phyloP scores from a whole-genome alignment of 2,113 vertebrate species.

The Corvus hawaiiensis region DNA sequence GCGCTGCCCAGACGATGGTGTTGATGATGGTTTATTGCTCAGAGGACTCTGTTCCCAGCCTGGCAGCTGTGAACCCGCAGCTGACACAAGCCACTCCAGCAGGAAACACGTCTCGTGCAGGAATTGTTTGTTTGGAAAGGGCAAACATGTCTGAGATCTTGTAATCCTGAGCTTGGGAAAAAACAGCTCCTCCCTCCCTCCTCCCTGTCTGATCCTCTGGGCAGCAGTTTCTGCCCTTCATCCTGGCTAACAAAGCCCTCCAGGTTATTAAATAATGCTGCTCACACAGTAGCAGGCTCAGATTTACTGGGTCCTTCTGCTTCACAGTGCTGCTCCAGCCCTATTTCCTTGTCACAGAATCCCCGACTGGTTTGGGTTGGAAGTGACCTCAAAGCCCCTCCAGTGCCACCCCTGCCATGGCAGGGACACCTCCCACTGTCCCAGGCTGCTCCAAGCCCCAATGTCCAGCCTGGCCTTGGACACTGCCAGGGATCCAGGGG shows the following conservation, averaged over 20 bases:
- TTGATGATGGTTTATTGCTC: not conserved
- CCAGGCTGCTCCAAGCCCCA: not conserved
- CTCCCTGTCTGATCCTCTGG: not conserved
- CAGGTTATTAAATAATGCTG: not conserved
- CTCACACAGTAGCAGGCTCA: not conserved
- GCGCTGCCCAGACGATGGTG: fast-evolving
- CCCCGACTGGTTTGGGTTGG: not conserved
- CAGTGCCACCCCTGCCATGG: not conserved
- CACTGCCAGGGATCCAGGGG: not conserved
- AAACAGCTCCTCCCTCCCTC: not conserved
- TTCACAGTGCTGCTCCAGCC: not conserved
- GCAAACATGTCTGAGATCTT: not conserved
- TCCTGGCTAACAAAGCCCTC: not conserved
- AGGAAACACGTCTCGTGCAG: fast-evolving
- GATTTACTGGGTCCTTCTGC: not conserved
- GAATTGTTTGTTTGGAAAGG: not conserved
- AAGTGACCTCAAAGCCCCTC: fast-evolving
- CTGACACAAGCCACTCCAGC: not conserved
- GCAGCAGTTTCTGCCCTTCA: not conserved
- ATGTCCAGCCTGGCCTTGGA: not conserved
- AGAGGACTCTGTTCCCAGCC: not conserved
- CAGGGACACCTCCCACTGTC: not conserved
- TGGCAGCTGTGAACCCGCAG: not conserved
- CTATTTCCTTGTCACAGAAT: not conserved
- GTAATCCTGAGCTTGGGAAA: not conserved